These are phyloP conservation scores for Hyles vespertilio DNA, from an alignment of 1,140 invertebrate genomes.

Conservation along the genomic window DNA sequence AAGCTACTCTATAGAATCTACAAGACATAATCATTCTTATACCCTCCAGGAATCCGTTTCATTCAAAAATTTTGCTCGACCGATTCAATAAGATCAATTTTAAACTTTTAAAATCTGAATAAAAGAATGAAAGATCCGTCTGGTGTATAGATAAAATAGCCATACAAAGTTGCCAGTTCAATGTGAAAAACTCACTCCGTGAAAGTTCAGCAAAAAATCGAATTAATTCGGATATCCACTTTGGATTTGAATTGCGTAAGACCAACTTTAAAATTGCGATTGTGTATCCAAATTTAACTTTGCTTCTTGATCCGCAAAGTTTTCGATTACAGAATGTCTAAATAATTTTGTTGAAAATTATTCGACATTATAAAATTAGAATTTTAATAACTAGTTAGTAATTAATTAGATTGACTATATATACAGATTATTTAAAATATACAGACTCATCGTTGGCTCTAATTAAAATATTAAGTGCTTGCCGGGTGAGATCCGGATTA, in stretches of 20 bases:
- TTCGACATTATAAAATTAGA: background rate
- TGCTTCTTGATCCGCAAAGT: conserved; percentile 23
- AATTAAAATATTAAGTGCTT: too few relatives aligned
- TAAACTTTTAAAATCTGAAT: background rate
- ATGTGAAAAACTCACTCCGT: conserved; percentile 35
- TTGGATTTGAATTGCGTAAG: conserved; percentile 37
- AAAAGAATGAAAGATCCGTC: conserved; percentile 1
- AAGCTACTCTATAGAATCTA: background rate
- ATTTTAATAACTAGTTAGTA: background rate
- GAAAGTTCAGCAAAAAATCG: conserved; percentile 48
- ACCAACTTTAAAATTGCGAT: conserved; percentile 42
- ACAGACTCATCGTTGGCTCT: too few relatives aligned
- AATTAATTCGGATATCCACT: conserved; percentile 49
- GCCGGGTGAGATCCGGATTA: too few relatives aligned
- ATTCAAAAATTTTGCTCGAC: too few relatives aligned
- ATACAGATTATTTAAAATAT: too few relatives aligned
- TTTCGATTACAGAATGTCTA: conserved; percentile 31
- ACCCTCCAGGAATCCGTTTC: too few relatives aligned
- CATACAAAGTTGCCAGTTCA: conserved; percentile 22
- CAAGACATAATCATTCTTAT: too few relatives aligned
- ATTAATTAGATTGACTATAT: too few relatives aligned
- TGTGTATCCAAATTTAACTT: conserved; percentile 46
- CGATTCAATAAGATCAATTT: background rate
- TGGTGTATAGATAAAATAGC: conserved; percentile 25
- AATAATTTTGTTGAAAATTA: conserved; percentile 20